Evolutionary conservation across 2,797 vertebrate species (phyloP).

Genomic region (Periophthalmus magnuspinnatus): DNA sequence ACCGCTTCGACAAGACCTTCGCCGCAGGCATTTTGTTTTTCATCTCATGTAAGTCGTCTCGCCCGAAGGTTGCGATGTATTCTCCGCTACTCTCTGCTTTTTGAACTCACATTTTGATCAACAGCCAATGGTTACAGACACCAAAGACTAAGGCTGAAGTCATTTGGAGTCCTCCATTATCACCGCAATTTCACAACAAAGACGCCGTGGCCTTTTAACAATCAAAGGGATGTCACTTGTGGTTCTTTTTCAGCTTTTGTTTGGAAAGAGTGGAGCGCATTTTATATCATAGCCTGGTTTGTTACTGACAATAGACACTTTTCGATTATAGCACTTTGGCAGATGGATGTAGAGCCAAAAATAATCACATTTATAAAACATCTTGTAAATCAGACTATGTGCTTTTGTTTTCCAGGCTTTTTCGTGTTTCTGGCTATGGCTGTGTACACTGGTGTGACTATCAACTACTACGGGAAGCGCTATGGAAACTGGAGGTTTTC

Average conservation of each 20-base stretch:
- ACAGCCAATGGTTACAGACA: constrained; percentile 4
- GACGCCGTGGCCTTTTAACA: constrained; percentile 4
- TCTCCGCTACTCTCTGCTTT: background rate
- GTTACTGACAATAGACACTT: background rate
- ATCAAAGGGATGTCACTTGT: constrained; percentile 14
- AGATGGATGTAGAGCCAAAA: constrained; percentile 7
- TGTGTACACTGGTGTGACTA: constrained; percentile 77
- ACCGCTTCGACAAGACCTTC: constrained; percentile 79
- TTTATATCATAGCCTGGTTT: constrained; percentile 10
- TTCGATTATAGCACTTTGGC: constrained; percentile 15
- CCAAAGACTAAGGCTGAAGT: constrained; percentile 5
- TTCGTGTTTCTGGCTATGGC: constrained; percentile 79
- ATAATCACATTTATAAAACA: constrained; percentile 10
- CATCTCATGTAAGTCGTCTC: constrained; percentile 75
- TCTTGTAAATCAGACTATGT: background rate
- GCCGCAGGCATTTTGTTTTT: constrained; percentile 79
- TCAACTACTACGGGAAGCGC: constrained; percentile 78
- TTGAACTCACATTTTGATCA: constrained; percentile 9
- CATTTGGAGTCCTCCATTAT: constrained; percentile 11
- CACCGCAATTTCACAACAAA: constrained; percentile 21
- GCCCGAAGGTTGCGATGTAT: constrained; percentile 2
- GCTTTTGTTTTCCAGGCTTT: constrained; percentile 58
- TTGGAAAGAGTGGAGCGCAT: constrained; percentile 9
- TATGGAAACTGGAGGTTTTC: constrained; percentile 81
- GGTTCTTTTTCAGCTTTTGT: constrained; percentile 20